phyloP scores from a whole-genome alignment of 1,140 invertebrate species.

The Neotoxoptera formosana region DNA sequence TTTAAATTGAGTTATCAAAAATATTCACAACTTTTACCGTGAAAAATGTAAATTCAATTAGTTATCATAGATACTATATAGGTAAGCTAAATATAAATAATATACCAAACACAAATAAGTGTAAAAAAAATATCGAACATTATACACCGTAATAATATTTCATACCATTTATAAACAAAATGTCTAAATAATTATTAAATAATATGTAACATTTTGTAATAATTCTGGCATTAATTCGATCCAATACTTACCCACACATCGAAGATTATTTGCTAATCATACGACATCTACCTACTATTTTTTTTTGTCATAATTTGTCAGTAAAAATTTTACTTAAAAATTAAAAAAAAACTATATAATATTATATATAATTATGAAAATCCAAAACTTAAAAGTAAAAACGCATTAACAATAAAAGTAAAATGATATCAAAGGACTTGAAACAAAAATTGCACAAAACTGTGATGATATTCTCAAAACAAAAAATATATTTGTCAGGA shows the following conservation, averaged over 20 bases:
- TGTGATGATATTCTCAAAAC: too few species aligned
- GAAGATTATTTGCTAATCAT: neutral
- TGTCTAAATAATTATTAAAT: neutral
- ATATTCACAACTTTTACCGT: neutral
- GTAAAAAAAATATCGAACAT: neutral
- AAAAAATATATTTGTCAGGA: too few species aligned
- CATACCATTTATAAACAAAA: neutral
- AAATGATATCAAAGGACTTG: neutral
- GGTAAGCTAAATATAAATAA: neutral
- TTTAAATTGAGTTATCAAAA: neutral
- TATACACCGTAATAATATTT: neutral
- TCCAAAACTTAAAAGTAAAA: neutral
- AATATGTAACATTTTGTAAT: neutral
- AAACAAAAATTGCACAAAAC: too few species aligned
- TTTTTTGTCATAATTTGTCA: neutral
- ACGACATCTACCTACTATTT: neutral
- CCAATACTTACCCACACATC: neutral
- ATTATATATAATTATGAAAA: neutral
- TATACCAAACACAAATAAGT: neutral
- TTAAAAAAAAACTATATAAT: neutral
- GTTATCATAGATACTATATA: neutral
- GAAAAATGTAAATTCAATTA: neutral
- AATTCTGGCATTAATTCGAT: neutral
- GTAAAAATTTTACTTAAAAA: neutral
- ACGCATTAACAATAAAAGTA: neutral